A percentile compares a stretch with the other conserved stretches of the same genome.
Conservation (phyloP, 92 coral and sea anemone species). For the Meandrina meandrites region DNA sequence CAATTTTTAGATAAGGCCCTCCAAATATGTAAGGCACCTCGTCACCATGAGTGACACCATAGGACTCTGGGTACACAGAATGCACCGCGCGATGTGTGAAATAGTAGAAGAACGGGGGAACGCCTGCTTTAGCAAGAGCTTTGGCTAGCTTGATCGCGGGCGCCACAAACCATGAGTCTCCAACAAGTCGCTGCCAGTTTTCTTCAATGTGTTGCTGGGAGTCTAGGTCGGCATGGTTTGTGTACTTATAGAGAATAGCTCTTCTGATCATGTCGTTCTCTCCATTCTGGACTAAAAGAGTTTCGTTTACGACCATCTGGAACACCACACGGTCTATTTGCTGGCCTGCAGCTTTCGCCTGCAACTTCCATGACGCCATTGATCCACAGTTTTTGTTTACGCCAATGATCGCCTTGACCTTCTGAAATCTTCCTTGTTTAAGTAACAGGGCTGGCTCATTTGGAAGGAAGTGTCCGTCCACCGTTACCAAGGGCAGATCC, state of each 20-base stretch:
- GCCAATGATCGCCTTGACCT: constrained; percentile 40
- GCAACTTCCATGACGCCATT: constrained; percentile 9
- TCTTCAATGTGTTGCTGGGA: constrained; percentile 32
- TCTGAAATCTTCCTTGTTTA: constrained; percentile 41
- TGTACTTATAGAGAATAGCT: constrained; percentile 59
- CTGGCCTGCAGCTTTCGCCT: neutral
- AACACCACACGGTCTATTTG: constrained; percentile 19
- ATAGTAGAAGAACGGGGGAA: constrained; percentile 45
- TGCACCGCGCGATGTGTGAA: constrained; percentile 51
- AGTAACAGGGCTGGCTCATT: constrained; percentile 37
- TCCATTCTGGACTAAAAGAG: constrained; percentile 28
- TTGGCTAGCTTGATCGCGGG: constrained; percentile 34
- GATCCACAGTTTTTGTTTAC: constrained; percentile 36
- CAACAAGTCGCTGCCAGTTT: constrained; percentile 31
- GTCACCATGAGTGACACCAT: constrained; percentile 52
- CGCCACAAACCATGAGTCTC: constrained; percentile 37
- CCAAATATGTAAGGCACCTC: constrained; percentile 57
- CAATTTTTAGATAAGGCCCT: constrained; percentile 6
- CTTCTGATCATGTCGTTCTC: constrained; percentile 48
- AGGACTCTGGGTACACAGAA: constrained; percentile 53
- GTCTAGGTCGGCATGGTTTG: constrained; percentile 46
- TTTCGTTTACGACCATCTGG: neutral
- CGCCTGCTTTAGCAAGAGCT: constrained; percentile 37
- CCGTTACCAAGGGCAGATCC: neutral
- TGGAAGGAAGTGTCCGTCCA: constrained; percentile 44